Percentiles rank a stretch among this genome's conserved stretches.
Conservation (phyloP, 2,888 invertebrate species). For the Ypsolopha scabrella region DNA sequence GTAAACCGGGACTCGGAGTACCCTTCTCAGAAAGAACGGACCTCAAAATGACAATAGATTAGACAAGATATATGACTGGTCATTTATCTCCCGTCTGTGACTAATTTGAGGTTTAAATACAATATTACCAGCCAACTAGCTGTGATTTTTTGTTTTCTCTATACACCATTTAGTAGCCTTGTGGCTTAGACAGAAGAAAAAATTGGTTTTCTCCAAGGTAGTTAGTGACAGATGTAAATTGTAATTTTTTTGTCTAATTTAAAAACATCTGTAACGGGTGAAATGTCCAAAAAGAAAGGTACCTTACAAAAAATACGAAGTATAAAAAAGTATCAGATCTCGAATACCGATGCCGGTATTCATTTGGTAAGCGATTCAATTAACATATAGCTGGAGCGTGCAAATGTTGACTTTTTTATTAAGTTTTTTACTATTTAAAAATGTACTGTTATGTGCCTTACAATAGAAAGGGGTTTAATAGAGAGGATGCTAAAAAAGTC, state of each 20-base stretch:
- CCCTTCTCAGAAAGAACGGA: constrained; percentile 50
- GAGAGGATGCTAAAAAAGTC: constrained; percentile 45
- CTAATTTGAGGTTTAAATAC: constrained; percentile 59
- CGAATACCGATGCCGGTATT: constrained; percentile 17
- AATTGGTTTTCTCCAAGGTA: constrained; percentile 8
- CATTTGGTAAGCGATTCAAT: constrained; percentile 42
- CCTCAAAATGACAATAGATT: constrained; percentile 41
- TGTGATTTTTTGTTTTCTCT: constrained; percentile 26
- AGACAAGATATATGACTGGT: constrained; percentile 44
- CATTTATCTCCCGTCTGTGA: constrained; percentile 45
- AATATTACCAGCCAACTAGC: constrained; percentile 31
- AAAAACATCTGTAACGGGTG: not conserved
- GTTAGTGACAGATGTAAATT: not conserved
- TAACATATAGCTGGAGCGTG: constrained; percentile 44
- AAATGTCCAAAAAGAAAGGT: not conserved
- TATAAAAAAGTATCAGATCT: constrained; percentile 27
- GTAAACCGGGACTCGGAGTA: constrained; percentile 61
- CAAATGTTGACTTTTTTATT: constrained; percentile 42
- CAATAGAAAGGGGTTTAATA: constrained; percentile 54
- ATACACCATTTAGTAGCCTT: constrained; percentile 29
- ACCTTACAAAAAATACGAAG: constrained; percentile 10
- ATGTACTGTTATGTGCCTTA: constrained; percentile 44
- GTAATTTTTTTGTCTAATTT: not conserved
- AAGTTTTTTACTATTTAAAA: constrained; percentile 13
- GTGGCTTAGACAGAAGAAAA: constrained; percentile 23